A percentile compares a stretch with the other conserved stretches of the same genome.
These are phyloP conservation scores for Lithodes maja DNA, from an alignment of 2,888 invertebrate genomes.

Conservation along the genomic window DNA sequence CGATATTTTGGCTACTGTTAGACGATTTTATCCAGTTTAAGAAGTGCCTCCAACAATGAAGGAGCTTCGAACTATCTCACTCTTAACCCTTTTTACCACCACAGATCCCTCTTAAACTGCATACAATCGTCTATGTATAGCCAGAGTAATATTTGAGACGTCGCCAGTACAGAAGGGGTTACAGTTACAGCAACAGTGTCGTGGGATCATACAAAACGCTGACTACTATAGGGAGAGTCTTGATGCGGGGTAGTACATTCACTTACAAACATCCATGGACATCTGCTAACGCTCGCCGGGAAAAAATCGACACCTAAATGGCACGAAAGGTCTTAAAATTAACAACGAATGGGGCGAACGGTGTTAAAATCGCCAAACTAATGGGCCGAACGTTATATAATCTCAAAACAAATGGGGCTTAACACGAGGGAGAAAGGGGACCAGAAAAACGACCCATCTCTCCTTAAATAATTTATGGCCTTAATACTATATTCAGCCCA, in stretches of 20 bases:
- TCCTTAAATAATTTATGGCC: neutral
- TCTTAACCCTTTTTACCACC: too few relatives aligned
- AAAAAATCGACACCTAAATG: neutral
- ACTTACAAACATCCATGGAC: neutral
- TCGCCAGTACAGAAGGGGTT: neutral
- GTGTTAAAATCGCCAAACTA: neutral
- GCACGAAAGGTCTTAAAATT: too few relatives aligned
- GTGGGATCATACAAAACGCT: constrained; percentile 2
- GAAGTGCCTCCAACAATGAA: too few relatives aligned
- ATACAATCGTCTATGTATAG: too few relatives aligned
- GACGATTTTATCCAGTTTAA: too few relatives aligned
- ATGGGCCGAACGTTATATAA: neutral
- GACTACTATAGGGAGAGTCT: neutral
- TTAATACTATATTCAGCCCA: too few relatives aligned
- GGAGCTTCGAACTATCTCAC: too few relatives aligned
- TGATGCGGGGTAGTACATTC: neutral
- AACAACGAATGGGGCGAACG: too few relatives aligned
- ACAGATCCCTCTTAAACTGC: too few relatives aligned
- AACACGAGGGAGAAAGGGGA: neutral
- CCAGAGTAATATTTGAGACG: too few relatives aligned
- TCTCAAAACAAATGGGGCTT: neutral
- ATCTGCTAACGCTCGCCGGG: neutral
- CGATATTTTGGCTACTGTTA: too few relatives aligned
- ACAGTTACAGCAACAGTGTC: neutral
- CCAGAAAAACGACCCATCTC: neutral